Evolutionary conservation across 2,888 invertebrate species (phyloP), one percentile per base, ranked within the genome.

Genomic region (Scaeva pyrastri): DNA sequence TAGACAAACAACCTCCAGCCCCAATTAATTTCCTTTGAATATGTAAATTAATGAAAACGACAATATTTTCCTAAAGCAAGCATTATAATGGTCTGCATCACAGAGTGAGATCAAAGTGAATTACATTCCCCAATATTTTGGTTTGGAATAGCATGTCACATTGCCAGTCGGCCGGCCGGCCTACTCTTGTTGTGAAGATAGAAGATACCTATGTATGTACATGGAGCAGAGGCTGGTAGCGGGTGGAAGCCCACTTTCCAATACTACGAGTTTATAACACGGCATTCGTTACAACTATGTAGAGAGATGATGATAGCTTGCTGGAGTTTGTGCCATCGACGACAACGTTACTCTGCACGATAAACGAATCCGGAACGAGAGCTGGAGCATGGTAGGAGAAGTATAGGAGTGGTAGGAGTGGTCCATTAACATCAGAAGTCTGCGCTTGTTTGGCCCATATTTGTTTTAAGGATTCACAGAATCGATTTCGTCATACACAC

Each of bases 11-110:
- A 71, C 86, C 82, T 75, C 77, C 82, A 86, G 82, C 82, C 74
- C 73, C 82, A 82, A 86, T 86, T 86, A 86, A 86, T 86, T 78
- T 82, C 78, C 78, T 86, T 86, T 86, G 86, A 82, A 82, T 78
- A 86, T 86, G 86, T 82, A 86, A 82, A 86, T 82, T 78, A 74
- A 86, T 86, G 86, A 86, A 81, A 86, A 86, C 86, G 82, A 82
- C 86, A 86, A 86, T 86, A 86, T 86, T 86, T 82, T 78, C 86
- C 77, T 73, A 82, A 74, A 75, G 86, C 82, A 86, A 82, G 71
- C 82, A 86, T 82, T 86, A 78, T 86, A 86, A 86, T 86, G 82
- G 82, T 72, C 74, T 70, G 74, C 64, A 60, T 41, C 16, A 78
- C 82, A 74, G 74, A 78, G 64, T 77, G 74, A 71, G 86, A 82